Evolutionary conservation across 1,140 invertebrate species (phyloP).

Genomic region (Drosophila tsacasi): DNA sequence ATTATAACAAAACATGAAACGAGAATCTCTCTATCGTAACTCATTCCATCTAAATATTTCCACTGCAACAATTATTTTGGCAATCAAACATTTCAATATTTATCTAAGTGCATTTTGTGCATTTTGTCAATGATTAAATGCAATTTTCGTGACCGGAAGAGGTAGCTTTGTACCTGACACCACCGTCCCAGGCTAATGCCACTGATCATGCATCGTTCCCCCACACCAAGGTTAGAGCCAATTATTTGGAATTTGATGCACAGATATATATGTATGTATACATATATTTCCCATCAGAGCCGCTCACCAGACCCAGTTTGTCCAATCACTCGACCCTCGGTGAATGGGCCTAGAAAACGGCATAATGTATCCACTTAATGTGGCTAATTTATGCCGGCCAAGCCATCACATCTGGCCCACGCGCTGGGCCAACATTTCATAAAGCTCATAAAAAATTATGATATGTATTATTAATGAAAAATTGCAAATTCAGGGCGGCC

Average conservation of each 20-base stretch:
- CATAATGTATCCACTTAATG: conserved; percentile 56
- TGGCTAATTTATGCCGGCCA: conserved; percentile 70
- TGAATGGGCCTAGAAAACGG: conserved; percentile 44
- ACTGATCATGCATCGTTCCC: conserved; percentile 27
- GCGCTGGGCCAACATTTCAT: conserved; percentile 37
- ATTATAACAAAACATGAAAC: conserved; percentile 35
- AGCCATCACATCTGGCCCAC: conserved; percentile 39
- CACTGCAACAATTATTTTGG: conserved; percentile 5
- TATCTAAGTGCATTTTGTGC: conserved; percentile 47
- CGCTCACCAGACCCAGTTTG: conserved; percentile 43
- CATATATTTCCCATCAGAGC: background rate
- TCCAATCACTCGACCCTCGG: conserved; percentile 46
- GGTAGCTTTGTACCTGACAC: conserved; percentile 66
- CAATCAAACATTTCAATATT: conserved; percentile 34
- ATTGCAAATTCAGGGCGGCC: conserved; percentile 61
- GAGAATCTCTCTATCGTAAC: background rate
- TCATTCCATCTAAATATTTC: background rate
- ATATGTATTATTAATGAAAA: conserved; percentile 70
- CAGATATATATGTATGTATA: background rate
- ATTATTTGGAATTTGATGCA: conserved; percentile 31
- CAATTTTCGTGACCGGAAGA: conserved; percentile 67
- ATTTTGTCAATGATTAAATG: conserved; percentile 45
- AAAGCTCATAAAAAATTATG: conserved; percentile 64
- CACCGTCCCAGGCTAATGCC: conserved; percentile 42
- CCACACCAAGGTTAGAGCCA: conserved; percentile 25